Percentiles rank a stretch among this genome's conserved stretches.
These are phyloP conservation scores for Ophion ventricosus DNA, from an alignment of 2,888 invertebrate species.

Conservation along the genomic window DNA sequence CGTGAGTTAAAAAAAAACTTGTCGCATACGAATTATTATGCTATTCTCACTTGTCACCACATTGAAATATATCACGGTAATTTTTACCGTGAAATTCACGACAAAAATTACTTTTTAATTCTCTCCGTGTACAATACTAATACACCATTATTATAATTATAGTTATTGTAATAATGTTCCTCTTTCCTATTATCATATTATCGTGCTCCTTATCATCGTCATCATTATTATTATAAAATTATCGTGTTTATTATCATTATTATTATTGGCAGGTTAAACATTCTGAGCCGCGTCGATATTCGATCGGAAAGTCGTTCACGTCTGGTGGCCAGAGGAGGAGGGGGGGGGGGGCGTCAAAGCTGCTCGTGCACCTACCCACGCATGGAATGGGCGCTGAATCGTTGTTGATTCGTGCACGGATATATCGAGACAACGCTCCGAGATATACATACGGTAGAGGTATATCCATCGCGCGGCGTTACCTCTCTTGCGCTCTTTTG, in stretches of 20 bases:
- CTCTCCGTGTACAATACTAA: no score
- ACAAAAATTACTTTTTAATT: no score
- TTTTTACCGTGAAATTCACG: no score
- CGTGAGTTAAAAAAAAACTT: no score
- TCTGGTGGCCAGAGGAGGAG: conserved; percentile 12
- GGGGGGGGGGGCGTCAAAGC: background rate
- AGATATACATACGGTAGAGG: background rate
- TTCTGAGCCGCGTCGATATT: conserved; percentile 24
- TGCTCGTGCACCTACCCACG: background rate
- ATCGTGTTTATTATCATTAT: background rate
- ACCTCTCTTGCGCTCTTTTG: conserved; percentile 6
- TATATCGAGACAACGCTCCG: conserved; percentile 35
- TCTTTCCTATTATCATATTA: background rate
- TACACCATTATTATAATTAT: no score
- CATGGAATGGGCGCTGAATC: conserved; percentile 24
- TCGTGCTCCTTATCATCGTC: background rate
- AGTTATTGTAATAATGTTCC: no score
- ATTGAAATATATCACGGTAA: no score
- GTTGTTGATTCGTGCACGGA: conserved; percentile 47
- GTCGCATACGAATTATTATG: no score
- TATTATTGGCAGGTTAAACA: background rate
- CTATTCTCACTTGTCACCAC: no score
- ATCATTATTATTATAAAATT: background rate
- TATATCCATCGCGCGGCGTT: conserved; percentile 31
- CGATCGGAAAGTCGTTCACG: conserved; percentile 49